phyloP scores from a whole-genome alignment of 2,797 vertebrate species.

The Bryconaethiops microstoma region DNA sequence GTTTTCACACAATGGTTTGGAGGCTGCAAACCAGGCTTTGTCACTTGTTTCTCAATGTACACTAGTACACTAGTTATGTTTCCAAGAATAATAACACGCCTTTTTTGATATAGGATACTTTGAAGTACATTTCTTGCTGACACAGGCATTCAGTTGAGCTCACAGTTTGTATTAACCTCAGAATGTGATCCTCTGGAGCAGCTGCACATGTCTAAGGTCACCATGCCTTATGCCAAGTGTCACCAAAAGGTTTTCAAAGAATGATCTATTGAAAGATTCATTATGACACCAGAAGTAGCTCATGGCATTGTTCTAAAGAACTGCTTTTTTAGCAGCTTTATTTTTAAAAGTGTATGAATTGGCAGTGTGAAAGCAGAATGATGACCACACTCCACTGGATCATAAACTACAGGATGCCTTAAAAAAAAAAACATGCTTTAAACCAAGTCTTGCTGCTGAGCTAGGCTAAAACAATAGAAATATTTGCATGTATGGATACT shows the following conservation, averaged over 20 bases:
- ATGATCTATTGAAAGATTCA: too few relatives aligned
- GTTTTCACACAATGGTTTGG: constrained; percentile 4
- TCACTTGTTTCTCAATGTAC: not conserved
- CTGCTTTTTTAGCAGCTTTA: not conserved
- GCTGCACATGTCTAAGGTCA: too few relatives aligned
- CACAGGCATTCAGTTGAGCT: too few relatives aligned
- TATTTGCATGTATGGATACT: not conserved
- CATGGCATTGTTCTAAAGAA: not conserved
- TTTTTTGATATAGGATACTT: too few relatives aligned
- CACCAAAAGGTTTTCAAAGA: too few relatives aligned
- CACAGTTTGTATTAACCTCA: too few relatives aligned
- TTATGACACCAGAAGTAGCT: not conserved
- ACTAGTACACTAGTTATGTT: not conserved
- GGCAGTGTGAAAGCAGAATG: not conserved
- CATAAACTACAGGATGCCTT: not conserved
- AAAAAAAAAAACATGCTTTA: too few relatives aligned
- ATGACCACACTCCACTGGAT: not conserved
- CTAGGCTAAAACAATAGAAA: too few relatives aligned
- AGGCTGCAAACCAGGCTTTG: not conserved
- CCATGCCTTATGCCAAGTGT: too few relatives aligned
- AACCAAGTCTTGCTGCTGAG: too few relatives aligned
- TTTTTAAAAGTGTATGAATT: not conserved
- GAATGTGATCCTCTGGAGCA: too few relatives aligned
- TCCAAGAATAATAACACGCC: not conserved
- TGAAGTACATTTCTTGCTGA: too few relatives aligned